A percentile compares a stretch with the other conserved stretches of the same genome.
phyloP scores from a whole-genome alignment of 2,888 invertebrate species.

The Tanypteryx hageni region DNA sequence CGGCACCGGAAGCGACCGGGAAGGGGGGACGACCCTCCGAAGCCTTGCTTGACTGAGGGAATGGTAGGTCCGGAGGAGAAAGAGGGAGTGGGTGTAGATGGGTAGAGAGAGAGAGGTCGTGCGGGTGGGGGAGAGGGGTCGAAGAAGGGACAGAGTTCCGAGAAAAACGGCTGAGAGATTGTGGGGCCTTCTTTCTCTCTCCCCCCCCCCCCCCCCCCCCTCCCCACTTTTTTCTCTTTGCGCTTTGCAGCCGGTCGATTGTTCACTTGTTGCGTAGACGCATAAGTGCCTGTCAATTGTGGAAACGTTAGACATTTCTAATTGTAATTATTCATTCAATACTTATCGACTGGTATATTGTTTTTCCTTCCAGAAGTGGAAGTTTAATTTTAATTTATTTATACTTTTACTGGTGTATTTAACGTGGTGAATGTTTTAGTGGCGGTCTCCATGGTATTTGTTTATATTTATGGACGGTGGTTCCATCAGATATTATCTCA shows the following conservation, averaged over 20 bases:
- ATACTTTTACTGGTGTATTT: too few species aligned
- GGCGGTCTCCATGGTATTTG: too few species aligned
- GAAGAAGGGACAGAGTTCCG: background rate
- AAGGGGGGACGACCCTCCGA: background rate
- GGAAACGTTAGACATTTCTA: too few species aligned
- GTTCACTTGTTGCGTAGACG: background rate
- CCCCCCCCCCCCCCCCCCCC: background rate
- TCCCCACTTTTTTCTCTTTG: background rate
- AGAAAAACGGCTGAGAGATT: background rate
- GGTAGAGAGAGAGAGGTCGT: background rate
- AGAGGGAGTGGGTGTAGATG: constrained; percentile 7
- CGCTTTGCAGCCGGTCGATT: background rate
- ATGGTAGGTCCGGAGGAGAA: background rate
- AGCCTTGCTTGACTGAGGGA: background rate
- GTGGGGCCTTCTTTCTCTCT: background rate
- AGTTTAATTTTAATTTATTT: too few species aligned
- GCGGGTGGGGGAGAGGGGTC: background rate
- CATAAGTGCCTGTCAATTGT: too few species aligned
- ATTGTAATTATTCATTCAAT: too few species aligned
- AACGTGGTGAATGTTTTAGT: too few species aligned
- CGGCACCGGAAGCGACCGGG: constrained; percentile 54
- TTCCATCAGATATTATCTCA: too few species aligned
- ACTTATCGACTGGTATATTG: too few species aligned
- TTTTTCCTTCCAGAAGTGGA: too few species aligned
- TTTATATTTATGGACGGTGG: too few species aligned